Conservation (phyloP, 2,888 invertebrate genomes). For the Mythimna impura region DNA sequence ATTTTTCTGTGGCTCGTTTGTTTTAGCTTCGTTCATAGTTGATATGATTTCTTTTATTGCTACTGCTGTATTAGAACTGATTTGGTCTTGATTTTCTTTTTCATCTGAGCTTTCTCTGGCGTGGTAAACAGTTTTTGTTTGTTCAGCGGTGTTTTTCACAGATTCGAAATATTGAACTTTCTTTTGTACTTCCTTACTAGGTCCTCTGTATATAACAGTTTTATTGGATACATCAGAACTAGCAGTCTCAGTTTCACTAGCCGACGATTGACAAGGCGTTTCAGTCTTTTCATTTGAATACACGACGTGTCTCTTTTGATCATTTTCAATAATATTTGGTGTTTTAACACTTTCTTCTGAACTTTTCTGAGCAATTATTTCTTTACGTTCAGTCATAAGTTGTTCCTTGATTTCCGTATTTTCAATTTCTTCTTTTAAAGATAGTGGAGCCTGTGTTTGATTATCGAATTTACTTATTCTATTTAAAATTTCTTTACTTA, state of each 20-base stretch:
- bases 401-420: slow-evolving; percentile 87
- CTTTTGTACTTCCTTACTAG: slow-evolving; percentile 92
- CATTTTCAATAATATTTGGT: slow-evolving; percentile 40
- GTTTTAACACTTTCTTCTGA: slow-evolving; percentile 14
- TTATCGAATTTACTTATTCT: slow-evolving; percentile 89
- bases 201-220: slow-evolving; percentile 92
- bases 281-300: slow-evolving; percentile 78
- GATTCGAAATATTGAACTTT: slow-evolving; percentile 96
- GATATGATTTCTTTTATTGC: slow-evolving; percentile 41
- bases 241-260: slow-evolving; percentile 93
- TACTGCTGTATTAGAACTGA: slow-evolving; percentile 31
- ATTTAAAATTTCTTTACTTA: slow-evolving; percentile 93
- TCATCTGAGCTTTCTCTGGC: slow-evolving; percentile 89
- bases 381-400: slow-evolving; percentile 43
- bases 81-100: slow-evolving; percentile 80
- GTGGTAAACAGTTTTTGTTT: slow-evolving; percentile 86
- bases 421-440: slow-evolving; percentile 89
- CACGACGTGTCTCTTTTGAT: slow-evolving; percentile 74
- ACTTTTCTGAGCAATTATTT: slow-evolving; percentile 19
- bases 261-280: slow-evolving; percentile 84
- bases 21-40: slow-evolving; percentile 68
- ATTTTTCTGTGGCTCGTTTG: slow-evolving; percentile 72
- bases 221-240: slow-evolving; percentile 93
- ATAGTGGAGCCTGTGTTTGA: slow-evolving; percentile 61
- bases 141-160: slow-evolving; percentile 89